phyloP scores from a whole-genome alignment of 2,888 invertebrate species.

The Cephus runcator region DNA sequence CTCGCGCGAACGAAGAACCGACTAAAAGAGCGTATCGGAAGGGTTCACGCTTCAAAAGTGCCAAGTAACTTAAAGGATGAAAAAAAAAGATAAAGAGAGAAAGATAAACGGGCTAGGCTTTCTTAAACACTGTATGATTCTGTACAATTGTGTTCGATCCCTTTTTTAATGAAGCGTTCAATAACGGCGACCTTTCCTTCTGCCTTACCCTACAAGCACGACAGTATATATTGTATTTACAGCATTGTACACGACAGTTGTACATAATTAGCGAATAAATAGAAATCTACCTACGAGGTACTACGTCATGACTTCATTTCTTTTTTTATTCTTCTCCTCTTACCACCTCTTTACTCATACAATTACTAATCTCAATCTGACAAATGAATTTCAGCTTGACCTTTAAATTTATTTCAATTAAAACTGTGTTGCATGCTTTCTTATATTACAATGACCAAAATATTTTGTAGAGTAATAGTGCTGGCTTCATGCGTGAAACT shows the following conservation, averaged over 20 bases:
- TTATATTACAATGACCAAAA: neutral
- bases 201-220: slow-evolving; percentile 18
- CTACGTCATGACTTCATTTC: neutral
- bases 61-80: slow-evolving; percentile 17
- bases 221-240: slow-evolving; percentile 33
- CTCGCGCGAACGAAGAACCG: neutral
- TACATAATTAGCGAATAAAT: slow-evolving; percentile 45
- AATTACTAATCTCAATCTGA: neutral
- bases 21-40: neutral
- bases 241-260: slow-evolving; percentile 44
- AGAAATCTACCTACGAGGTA: slow-evolving; percentile 1
- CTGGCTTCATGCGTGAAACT: neutral
- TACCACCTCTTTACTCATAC: neutral
- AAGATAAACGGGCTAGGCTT: slow-evolving; percentile 31
- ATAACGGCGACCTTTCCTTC: slow-evolving; percentile 23
- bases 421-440: neutral
- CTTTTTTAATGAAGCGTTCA: neutral
- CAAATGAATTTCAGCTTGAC: neutral
- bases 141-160: neutral
- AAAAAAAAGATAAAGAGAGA: slow-evolving; percentile 17
- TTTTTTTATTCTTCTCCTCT: neutral
- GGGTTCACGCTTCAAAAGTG: neutral
- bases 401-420: neutral
- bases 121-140: neutral
- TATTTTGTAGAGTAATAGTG: neutral